Evolutionary conservation across 2,113 vertebrate genomes (phyloP).

Genomic region (Podiceps cristatus): DNA sequence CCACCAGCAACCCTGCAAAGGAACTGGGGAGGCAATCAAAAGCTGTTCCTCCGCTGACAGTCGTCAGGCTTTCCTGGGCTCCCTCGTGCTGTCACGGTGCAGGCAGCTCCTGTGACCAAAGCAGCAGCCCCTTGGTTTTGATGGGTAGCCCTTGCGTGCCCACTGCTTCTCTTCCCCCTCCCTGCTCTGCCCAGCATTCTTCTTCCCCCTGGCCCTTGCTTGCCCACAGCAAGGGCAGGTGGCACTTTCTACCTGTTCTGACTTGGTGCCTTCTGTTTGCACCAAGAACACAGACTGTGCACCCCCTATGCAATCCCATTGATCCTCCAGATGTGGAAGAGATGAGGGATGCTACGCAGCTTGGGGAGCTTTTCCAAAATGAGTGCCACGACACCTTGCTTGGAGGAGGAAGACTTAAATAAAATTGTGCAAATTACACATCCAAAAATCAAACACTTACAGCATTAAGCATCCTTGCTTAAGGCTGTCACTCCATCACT

Average conservation of each 20-base stretch:
- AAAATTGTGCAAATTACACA: not conserved
- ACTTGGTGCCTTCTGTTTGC: not conserved
- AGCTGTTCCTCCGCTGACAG: not conserved
- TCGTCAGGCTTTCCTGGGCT: not conserved
- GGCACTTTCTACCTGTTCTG: not conserved
- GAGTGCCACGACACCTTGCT: not conserved
- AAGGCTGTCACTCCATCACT: not conserved
- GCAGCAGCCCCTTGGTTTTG: not conserved
- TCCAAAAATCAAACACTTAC: not conserved
- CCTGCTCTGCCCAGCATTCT: not conserved
- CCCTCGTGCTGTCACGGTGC: not conserved
- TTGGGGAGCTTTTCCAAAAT: not conserved
- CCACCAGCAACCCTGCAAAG: not conserved
- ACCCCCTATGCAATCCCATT: accelerated
- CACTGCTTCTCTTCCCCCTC: not conserved
- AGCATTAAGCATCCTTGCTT: not conserved
- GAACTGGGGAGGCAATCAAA: not conserved
- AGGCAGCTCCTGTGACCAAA: not conserved
- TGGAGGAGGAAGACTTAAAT: not conserved
- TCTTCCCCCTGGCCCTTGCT: not conserved
- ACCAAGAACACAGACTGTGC: not conserved
- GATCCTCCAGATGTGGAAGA: not conserved
- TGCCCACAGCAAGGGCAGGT: not conserved
- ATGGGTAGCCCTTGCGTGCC: not conserved
- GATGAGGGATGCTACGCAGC: not conserved